These are phyloP conservation scores for Sphaerolaimus hirsutus DNA, from an alignment of 2,888 invertebrate genomes.

Conservation along the genomic window DNA sequence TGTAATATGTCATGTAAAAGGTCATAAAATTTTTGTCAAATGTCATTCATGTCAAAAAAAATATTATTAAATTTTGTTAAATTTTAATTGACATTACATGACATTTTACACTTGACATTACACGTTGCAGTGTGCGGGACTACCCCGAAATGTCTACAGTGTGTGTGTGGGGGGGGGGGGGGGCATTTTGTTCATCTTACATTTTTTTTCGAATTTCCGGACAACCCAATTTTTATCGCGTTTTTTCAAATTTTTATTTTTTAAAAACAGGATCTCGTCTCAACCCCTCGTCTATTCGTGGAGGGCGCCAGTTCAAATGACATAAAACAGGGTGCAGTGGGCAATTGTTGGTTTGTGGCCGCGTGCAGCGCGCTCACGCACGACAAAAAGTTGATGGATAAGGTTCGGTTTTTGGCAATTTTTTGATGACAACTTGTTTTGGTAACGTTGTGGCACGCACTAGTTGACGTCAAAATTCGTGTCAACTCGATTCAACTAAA, in stretches of 20 bases:
- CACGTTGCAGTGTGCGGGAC: too few relatives aligned
- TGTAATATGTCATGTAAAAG: too few relatives aligned
- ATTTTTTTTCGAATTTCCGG: neutral
- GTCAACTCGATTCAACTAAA: too few relatives aligned
- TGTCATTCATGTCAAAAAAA: too few relatives aligned
- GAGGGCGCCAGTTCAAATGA: slow-evolving; percentile 33
- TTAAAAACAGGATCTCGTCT: slow-evolving; percentile 30
- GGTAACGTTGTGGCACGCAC: neutral
- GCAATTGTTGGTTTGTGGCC: slow-evolving; percentile 42
- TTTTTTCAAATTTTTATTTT: neutral
- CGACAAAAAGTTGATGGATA: slow-evolving; percentile 34
- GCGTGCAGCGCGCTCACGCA: slow-evolving; percentile 38
- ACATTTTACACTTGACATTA: too few relatives aligned
- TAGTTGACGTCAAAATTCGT: too few relatives aligned
- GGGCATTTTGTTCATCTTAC: neutral
- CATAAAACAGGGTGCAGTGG: slow-evolving; percentile 35
- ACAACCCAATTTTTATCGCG: too few relatives aligned
- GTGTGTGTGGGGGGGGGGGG: too few relatives aligned
- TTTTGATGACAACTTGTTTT: neutral
- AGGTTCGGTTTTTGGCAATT: slow-evolving; percentile 25
- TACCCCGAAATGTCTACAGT: too few relatives aligned
- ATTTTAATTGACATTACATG: too few relatives aligned
- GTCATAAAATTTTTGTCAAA: too few relatives aligned
- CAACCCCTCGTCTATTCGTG: slow-evolving; percentile 33
- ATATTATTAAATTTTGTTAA: too few relatives aligned